Base-by-base conservation (phyloP, 2,113 vertebrate species). In the Rhea pennata region DNA sequence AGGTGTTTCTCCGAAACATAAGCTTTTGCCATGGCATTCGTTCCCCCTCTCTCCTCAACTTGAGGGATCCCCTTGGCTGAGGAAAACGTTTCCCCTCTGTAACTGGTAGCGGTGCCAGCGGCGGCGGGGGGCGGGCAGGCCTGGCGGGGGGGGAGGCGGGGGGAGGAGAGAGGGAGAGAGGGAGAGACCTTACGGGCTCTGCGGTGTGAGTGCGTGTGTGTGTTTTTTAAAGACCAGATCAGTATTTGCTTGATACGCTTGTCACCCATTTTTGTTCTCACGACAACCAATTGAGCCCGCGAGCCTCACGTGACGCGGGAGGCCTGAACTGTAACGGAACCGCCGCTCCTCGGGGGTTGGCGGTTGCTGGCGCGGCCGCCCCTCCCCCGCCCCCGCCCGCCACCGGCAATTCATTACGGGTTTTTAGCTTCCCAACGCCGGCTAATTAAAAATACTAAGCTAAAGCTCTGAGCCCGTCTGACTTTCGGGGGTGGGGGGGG, bases 361-460 rank as follows among this genome's bases (percentile, higher is more conserved):
- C 96, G 91, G 96, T 95, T 95, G 94, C 96, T 95, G 93, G 86
- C 96, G 88, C 91, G 96, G 96, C 97, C 97, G 94, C 93, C 91
- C 92, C 94, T 86, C 92, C 24, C 69, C 93, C 97, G 36, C 95
- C 96, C 94, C 93, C 76, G 71, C 91, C 95, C 66, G 96, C 97
- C 97, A 97, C 97, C 97, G 98, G 96, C 98, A 98, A 98, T 98
- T 98, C 98, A 98, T 98, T 98, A 98, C 97, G 96, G 98, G 98
- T 97, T 97, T 98, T 98, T 98, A 98, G 98, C 97, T 97, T 97
- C 96, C 97, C 97, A 98, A 97, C 97, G 97, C 98, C 97, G 97
- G 98, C 98, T 98, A 98, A 98, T 98, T 98, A 98, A 98, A 98
- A 98, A 98, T 97, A 97, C 98, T 96, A 97, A 98, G 97, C 98